Base-by-base conservation (phyloP, 2,113 vertebrate species). In the Dascyllus trimaculatus region DNA sequence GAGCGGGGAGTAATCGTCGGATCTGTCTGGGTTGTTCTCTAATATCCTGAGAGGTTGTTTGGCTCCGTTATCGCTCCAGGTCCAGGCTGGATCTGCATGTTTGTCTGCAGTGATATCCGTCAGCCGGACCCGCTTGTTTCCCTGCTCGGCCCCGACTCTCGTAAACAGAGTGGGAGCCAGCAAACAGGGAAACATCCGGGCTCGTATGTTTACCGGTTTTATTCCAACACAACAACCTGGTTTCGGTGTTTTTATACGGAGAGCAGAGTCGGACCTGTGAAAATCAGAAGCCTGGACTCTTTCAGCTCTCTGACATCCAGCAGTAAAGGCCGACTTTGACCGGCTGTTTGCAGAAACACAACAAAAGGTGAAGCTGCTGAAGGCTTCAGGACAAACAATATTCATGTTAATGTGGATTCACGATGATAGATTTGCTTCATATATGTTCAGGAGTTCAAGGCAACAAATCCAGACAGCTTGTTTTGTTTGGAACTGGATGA, bases 11-110 rank as follows among this genome's bases (percentile, higher is more conserved):
- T 57, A 61, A 86, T 86, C 66, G 1, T 38, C 56, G 21, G 35
- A 79, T 48, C 19, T 60, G 58, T 64, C 51, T 56, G 75, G 52
- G 22, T 19, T 25, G 64, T 40, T 0, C 74, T 77, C 71, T 81
- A 84, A 82, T 86, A 82, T 80, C 81, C 75, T 77, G 71, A 76
- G 48, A 25, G 25, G 14, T 54, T 25, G 71, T 51, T 60, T 2
- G 43, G 35, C 71, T 32, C 18, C 0, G 17, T 72, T 71, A 51
- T 78, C 65, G 11, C 14, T 29, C 24, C 0, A 4, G 11, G 9
- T 59, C 46, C 45, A 56, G 56, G 19, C 22, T 49, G 49, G 15
- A 56, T 78, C 64, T 77, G 46, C 62, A 19, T 0, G 56, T 83
- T 61, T 66, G 56, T 81, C 52, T 54, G 64, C 54, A 43, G 21